Conservation (phyloP, 2,888 invertebrate genomes). For the Calliscelio sp. region DNA sequence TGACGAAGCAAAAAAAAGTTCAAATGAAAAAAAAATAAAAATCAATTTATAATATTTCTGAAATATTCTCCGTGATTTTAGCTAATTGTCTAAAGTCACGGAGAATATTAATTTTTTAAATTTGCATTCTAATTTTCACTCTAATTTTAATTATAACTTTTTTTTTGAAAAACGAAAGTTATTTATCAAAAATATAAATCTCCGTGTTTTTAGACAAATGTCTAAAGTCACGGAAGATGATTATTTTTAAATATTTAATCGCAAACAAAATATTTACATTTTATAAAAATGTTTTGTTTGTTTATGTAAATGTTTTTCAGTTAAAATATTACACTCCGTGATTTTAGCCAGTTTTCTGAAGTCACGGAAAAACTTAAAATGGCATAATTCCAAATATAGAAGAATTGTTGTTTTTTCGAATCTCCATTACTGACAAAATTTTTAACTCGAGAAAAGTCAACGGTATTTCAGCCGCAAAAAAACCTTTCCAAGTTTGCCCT, state of each 20-base stretch:
- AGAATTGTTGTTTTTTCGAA: not conserved
- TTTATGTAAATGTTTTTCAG: no score
- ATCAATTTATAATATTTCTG: no score
- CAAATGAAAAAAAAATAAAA: no score
- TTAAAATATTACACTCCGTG: no score
- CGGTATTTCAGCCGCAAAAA: slow-evolving; percentile 16
- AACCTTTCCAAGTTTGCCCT: not conserved
- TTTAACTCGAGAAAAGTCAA: not conserved
- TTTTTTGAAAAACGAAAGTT: no score
- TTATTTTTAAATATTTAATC: not conserved
- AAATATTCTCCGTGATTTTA: no score
- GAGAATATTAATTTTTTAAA: no score
- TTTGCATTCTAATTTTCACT: not conserved
- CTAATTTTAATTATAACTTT: no score
- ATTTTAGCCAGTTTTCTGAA: not conserved
- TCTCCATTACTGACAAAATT: not conserved
- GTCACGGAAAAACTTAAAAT: no score
- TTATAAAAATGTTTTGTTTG: no score
- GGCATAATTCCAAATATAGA: not conserved
- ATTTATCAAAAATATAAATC: no score
- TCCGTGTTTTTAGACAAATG: not conserved
- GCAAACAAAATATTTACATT: not conserved
- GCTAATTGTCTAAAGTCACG: no score
- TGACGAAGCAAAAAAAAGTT: slow-evolving; percentile 12
- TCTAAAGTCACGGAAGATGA: not conserved